Percentiles rank a stretch among this genome's conserved stretches.
These are phyloP conservation scores for Solenopsis invicta DNA, from an alignment of 1,140 invertebrate species.

Conservation along the genomic window DNA sequence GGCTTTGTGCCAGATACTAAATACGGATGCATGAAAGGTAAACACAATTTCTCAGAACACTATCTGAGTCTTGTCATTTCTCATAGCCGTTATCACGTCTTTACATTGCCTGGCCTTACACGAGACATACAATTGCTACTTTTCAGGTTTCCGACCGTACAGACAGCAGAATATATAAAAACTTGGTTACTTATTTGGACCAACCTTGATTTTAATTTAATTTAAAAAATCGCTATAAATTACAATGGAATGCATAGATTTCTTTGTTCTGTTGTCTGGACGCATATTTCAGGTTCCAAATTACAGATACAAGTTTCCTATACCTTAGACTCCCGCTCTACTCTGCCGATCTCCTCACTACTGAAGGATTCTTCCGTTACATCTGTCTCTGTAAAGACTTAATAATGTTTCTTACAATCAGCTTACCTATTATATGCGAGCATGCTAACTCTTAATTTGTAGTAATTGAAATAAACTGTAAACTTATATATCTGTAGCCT, in stretches of 20 bases:
- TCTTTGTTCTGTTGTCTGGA: slow-evolving; percentile 69
- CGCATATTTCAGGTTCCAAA: slow-evolving; percentile 66
- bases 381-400: slow-evolving; percentile 86
- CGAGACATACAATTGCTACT: slow-evolving; percentile 73
- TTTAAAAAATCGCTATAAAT: not conserved
- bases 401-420: slow-evolving; percentile 73
- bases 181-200: not conserved
- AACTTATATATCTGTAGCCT: slow-evolving; percentile 62
- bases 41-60: slow-evolving; percentile 86
- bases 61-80: slow-evolving; percentile 65
- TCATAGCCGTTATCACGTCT: slow-evolving; percentile 62
- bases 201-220: not conserved
- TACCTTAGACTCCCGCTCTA: slow-evolving; percentile 63
- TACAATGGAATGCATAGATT: not conserved
- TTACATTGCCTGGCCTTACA: slow-evolving; percentile 71
- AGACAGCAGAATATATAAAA: slow-evolving; percentile 59
- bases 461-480: slow-evolving; percentile 67
- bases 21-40: slow-evolving; percentile 98
- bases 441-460: slow-evolving; percentile 77
- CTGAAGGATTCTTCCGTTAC: slow-evolving; percentile 83
- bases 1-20: slow-evolving; percentile 95
- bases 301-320: slow-evolving; percentile 70
- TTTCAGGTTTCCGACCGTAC: slow-evolving; percentile 71
- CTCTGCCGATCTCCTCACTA: slow-evolving; percentile 61
- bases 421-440: slow-evolving; percentile 72